Conservation (phyloP, 2,113 vertebrate genomes). For the Phyllostomus hastatus region DNA sequence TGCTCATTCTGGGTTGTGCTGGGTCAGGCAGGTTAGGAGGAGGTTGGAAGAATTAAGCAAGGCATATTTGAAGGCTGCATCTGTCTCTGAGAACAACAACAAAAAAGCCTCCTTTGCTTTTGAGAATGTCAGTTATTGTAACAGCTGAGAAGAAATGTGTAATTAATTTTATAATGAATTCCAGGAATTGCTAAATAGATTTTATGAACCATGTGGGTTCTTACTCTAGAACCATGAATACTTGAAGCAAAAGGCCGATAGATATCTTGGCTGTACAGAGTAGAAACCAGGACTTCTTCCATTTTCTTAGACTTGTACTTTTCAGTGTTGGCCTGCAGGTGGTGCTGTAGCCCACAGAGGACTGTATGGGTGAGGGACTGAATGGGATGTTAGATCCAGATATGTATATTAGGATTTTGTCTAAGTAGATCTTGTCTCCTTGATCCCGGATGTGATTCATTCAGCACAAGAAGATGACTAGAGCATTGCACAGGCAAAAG, state of each 20-base stretch:
- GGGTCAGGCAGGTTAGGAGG: neutral
- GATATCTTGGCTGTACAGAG: neutral
- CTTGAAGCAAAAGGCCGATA: neutral
- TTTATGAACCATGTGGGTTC: neutral
- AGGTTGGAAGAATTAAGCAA: neutral
- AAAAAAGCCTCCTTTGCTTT: neutral
- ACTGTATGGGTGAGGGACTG: neutral
- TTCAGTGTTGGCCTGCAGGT: slow-evolving; percentile 62
- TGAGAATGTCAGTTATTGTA: slow-evolving; percentile 8
- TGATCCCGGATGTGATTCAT: slow-evolving; percentile 34
- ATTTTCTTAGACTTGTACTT: slow-evolving; percentile 40
- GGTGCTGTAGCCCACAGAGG: slow-evolving; percentile 58
- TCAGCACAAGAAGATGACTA: slow-evolving; percentile 6
- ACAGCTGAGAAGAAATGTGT: neutral
- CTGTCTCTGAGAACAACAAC: neutral
- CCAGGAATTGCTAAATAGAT: neutral
- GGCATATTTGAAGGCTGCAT: neutral
- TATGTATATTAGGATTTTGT: neutral
- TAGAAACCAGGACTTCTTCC: neutral
- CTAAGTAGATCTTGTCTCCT: slow-evolving; percentile 22
- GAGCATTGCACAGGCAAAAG: neutral
- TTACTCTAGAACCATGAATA: neutral
- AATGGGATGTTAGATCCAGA: neutral
- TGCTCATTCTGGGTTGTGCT: neutral
- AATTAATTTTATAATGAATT: neutral